Base-by-base conservation (phyloP, 2,888 invertebrate genomes). In the Pristionchus japonicus region DNA sequence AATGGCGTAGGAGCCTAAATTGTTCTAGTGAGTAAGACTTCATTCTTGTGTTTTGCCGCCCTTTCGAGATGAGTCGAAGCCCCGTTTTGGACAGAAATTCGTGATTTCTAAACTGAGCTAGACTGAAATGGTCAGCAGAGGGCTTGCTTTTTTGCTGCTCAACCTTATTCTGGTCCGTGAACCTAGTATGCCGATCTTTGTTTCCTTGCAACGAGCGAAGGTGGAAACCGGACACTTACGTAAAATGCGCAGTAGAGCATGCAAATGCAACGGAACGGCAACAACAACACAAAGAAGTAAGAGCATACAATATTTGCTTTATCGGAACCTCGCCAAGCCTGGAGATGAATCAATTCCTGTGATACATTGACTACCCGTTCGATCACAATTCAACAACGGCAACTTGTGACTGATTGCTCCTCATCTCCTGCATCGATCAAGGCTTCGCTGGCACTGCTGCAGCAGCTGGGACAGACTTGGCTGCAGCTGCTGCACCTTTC, bases 401-500 rank as follows among this genome's bases (percentile, higher is more conserved):
- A 77, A 77, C 77, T 77, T 77, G 77, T 77, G 77, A 77, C 34
- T 23, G 43, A 34, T 43, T 47, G 77, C n/a, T n/a, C n/a, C 11
- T 77, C 43, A 47, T 15, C 27, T 1, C 6, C 27, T 43, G 43
- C 40, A 77, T 40, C 77, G 40, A 40, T 77, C 77, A 77, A 43
- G 43, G n/a, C 43, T 40, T 47, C 77, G 23, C 15, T 9, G 23
- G 77, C 77, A 77, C n/a, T 77, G 77, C 77, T 77, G 43, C 47
- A 77, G 77, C 77, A 77, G 77, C 43, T 77, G 43, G n/a, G n/a
- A 47, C n/a, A 77, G 43, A n/a, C 13, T 77, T 77, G 77, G 77
- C 77, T 43, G 77, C 77, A n/a, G 43, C 31, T 27, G 64, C 61
- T 4, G 64, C 31, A 6, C n/a, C n/a, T n/a, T n/a, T 13, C 67